A percentile compares a stretch with the other conserved stretches of the same genome.
Evolutionary conservation across 2,888 invertebrate species (phyloP).

Genomic region (Agrilus mali): DNA sequence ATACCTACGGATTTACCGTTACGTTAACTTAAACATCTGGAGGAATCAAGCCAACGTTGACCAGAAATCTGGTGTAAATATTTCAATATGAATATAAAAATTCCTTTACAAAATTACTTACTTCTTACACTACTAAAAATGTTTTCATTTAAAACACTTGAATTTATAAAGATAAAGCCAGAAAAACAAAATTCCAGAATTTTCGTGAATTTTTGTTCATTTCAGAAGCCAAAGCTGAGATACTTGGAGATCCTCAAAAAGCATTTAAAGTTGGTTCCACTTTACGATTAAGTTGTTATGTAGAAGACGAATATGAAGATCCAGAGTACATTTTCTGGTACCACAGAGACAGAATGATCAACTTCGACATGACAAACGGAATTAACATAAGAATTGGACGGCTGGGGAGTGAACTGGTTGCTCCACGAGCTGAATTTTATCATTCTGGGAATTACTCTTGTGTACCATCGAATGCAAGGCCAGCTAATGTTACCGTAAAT

Average conservation of each 20-base stretch:
- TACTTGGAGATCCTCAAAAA: conserved; percentile 56
- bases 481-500: conserved; percentile 63
- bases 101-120: too few species aligned
- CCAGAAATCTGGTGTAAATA: too few species aligned
- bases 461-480: conserved; percentile 64
- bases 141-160: too few species aligned
- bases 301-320: conserved; percentile 53
- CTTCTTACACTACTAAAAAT: too few species aligned
- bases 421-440: conserved; percentile 38
- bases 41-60: too few species aligned
- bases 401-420: conserved; percentile 37
- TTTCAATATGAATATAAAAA: too few species aligned
- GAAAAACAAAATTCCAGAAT: too few species aligned
- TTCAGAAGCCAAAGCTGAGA: conserved; percentile 56
- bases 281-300: conserved; percentile 55
- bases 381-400: conserved; percentile 38
- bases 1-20: too few species aligned
- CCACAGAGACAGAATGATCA: conserved; percentile 74
- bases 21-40: too few species aligned
- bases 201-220: conserved; percentile 10
- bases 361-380: conserved; percentile 60
- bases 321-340: conserved; percentile 72
- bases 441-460: conserved; percentile 76
- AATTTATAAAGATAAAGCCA: too few species aligned
- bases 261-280: conserved; percentile 61